Evolutionary conservation across 2,888 invertebrate genomes (phyloP).

Genomic region (Galeruca laticollis): DNA sequence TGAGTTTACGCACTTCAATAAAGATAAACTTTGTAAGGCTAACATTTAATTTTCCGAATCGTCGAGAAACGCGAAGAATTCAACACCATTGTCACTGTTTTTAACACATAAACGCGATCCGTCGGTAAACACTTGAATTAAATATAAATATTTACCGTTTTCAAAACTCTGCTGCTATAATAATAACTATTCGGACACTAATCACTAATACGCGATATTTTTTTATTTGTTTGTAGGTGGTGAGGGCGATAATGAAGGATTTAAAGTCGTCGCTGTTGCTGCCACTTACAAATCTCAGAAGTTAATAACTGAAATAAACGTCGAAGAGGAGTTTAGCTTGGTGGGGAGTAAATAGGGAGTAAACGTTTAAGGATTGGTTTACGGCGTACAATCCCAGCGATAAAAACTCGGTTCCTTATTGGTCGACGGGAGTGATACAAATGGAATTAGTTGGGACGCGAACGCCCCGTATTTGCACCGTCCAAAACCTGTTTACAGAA

Average conservation of each 20-base stretch:
- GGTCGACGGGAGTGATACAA: conserved; percentile 56
- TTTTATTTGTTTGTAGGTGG: conserved; percentile 21
- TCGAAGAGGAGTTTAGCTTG: conserved; percentile 44
- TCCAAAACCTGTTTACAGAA: conserved; percentile 58
- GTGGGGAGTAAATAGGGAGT: conserved; percentile 50
- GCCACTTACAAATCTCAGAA: conserved; percentile 63
- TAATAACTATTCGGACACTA: not conserved
- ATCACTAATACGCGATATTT: conserved; percentile 3
- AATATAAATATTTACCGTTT: not conserved
- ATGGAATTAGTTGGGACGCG: conserved; percentile 58
- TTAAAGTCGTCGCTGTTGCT: conserved; percentile 53
- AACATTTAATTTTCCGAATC: conserved; percentile 42
- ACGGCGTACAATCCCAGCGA: conserved; percentile 42
- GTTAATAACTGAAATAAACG: conserved; percentile 62
- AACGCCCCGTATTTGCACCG: conserved; percentile 59
- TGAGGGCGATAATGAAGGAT: conserved; percentile 30
- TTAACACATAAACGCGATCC: conserved; percentile 22
- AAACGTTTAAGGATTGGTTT: conserved; percentile 53
- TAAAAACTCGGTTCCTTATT: conserved; percentile 52
- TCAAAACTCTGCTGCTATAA: not conserved
- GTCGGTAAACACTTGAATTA: conserved; percentile 9
- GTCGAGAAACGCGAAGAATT: conserved; percentile 7
- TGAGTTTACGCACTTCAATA: conserved; percentile 48
- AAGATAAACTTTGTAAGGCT: conserved; percentile 32
- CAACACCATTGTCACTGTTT: conserved; percentile 29